Evolutionary conservation across 92 coral and sea anemone genomes (phyloP), one percentile per base, ranked within the genome.

Genomic region (Zoanthus sansibaricus): DNA sequence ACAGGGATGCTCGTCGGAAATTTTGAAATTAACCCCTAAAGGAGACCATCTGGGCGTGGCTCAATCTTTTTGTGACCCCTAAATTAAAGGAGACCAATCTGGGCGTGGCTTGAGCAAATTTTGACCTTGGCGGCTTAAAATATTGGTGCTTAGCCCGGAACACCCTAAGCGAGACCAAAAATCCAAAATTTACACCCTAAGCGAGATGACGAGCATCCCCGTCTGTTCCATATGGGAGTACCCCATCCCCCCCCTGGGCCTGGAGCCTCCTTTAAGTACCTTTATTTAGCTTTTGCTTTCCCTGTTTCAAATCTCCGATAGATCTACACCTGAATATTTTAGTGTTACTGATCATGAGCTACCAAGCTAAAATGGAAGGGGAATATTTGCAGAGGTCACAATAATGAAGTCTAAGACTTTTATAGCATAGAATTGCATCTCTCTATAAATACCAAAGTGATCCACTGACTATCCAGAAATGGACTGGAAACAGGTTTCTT

Each of bases 301-400:
- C 75, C 75, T 42, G 12, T 71, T 71, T 71, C 75, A 71, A 71
- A 71, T 71, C 75, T 71, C 75, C 7, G 75, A 56, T 56, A 11
- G 15, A 71, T 32, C 75, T 71, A 11, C 17, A 32, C 48, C 5
- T 71, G 48, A 4, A 12, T 31, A 21, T 31, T 33, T 9, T 31
- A 31, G 31, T 71, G 21, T 71, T 37, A 71, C 48, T 71, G 31
- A 33, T 25, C 25, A 25, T 25, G 25, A 25, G 31, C 48, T 32
- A 21, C 75, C 49, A 16, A 71, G 75, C 75, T 71, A 42, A 16
- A 71, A 71, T 71, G 75, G 75, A 31, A 71, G 75, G 31, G 75
- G 45, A 9, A 71, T 71, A 71, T 33, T 9, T 71, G 49, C 75
- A 71, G 75, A 71, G 75, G 75, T 71, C 47, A 42, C 75, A 71